Base-by-base conservation (phyloP, 2,797 vertebrate species). In the Catharus ustulatus region DNA sequence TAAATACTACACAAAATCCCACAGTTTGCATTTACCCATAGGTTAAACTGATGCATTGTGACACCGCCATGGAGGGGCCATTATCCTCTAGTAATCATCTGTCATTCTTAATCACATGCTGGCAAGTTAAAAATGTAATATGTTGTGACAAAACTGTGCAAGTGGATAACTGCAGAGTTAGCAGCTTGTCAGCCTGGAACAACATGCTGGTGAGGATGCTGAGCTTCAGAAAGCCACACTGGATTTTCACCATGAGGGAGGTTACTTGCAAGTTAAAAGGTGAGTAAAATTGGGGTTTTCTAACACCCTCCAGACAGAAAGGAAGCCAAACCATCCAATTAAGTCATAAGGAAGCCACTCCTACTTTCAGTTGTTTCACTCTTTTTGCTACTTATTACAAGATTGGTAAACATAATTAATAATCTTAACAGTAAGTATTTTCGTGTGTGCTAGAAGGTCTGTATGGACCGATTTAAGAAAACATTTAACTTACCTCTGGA, bases 31-130 rank as follows among this genome's bases (percentile, higher is more conserved):
- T 88, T 73, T 80, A 94, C 73, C 58, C 54, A 63, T 40, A 94
- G 49, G 80, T 93, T 92, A 92, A 97, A 92, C 52, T 95, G 93
- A 96, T 96, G 84, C 72, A 93, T 23, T 77, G 72, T 91, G 97
- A 96, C 94, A 95, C 52, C 64, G 57, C 73, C 87, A 77, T 19
- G 78, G 83, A 69, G 49, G 58, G n/a, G 45, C 38, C 75, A 87
- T 97, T 95, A 94, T 91, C 75, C 61, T 66, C 51, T 67, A 84
- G 91, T 72, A 97, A 94, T 91, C 77, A 72, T 51, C 80, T 96
- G 96, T 93, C 95, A 66, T 86, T 89, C 67, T 89, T 66, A 74
- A 96, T 97, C 89, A 89, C 69, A 66, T 52, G 72, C 11, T 4
- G 4, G 30, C 14, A 63, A 84, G 58, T 90, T 90, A 90, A 93